These are phyloP conservation scores for Microdon myrmicae DNA, from an alignment of 2,888 invertebrate genomes.

Conservation along the genomic window DNA sequence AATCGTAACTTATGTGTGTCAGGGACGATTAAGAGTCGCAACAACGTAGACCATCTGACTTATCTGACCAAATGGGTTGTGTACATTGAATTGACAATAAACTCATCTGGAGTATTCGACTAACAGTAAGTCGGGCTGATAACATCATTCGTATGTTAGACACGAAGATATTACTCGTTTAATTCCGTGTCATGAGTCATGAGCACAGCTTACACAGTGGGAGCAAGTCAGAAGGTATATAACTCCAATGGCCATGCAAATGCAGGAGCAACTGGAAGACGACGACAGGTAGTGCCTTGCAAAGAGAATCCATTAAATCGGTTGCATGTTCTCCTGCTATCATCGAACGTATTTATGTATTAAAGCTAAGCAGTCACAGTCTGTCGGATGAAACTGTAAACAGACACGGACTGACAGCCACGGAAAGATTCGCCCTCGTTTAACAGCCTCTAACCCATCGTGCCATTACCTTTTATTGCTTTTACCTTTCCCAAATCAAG, in stretches of 20 bases:
- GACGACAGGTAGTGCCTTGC: neutral
- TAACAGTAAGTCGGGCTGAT: constrained; percentile 24
- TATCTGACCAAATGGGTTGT: neutral
- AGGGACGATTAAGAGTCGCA: constrained; percentile 4
- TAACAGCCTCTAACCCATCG: neutral
- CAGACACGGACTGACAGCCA: neutral
- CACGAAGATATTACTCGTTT: constrained; percentile 29
- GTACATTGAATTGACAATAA: neutral
- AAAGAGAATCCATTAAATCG: constrained; percentile 35
- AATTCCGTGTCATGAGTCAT: constrained; percentile 12
- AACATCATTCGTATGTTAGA: constrained; percentile 25
- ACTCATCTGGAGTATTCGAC: constrained; percentile 6
- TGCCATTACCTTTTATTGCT: neutral
- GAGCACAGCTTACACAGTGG: constrained; percentile 21
- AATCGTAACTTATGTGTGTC: constrained; percentile 22
- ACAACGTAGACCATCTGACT: constrained; percentile 7
- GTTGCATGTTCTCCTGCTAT: constrained; percentile 45
- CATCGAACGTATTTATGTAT: constrained; percentile 45
- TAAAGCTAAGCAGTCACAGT: constrained; percentile 7
- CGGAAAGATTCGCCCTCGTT: neutral
- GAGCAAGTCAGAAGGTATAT: neutral
- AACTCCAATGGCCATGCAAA: constrained; percentile 7
- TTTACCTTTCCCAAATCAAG: constrained; percentile 7
- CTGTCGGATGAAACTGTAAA: constrained; percentile 15
- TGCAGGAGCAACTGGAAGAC: neutral